Conservation (phyloP, 2,888 invertebrate species). For the Criorhina ranunculi region DNA sequence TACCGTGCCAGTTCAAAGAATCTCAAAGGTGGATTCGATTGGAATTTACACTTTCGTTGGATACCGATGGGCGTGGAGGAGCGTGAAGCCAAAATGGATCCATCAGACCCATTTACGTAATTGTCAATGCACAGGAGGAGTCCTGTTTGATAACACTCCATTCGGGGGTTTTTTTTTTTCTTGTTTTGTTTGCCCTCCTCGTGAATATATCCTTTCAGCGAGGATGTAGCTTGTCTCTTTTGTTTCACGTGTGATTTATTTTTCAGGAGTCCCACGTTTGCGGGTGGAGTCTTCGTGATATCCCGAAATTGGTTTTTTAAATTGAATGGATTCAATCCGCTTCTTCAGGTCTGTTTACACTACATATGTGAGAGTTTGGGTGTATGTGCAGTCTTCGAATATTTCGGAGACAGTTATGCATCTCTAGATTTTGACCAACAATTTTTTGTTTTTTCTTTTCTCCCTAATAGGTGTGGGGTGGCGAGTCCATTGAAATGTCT, state of each 20-base stretch:
- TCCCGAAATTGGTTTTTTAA: slow-evolving; percentile 83
- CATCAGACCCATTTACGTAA: slow-evolving; percentile 77
- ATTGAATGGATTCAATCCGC: slow-evolving; percentile 83
- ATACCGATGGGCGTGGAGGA: slow-evolving; percentile 78
- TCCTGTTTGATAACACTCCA: slow-evolving; percentile 37
- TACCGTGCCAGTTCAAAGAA: slow-evolving; percentile 82
- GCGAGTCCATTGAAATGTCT: slow-evolving; percentile 84
- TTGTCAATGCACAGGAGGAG: slow-evolving; percentile 51
- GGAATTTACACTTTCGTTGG: slow-evolving; percentile 85
- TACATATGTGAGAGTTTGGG: slow-evolving; percentile 46
- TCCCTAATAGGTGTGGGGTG: slow-evolving; percentile 83
- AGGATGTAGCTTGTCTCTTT: slow-evolving; percentile 11
- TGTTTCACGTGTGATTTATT: slow-evolving; percentile 70
- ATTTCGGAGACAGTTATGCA: slow-evolving; percentile 36
- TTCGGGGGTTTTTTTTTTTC: not conserved
- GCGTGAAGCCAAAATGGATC: slow-evolving; percentile 68
- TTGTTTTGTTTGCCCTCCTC: slow-evolving; percentile 23
- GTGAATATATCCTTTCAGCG: slow-evolving; percentile 27
- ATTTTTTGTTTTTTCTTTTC: slow-evolving; percentile 21
- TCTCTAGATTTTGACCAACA: slow-evolving; percentile 26
- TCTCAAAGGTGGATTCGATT: slow-evolving; percentile 85
- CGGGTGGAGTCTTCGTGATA: slow-evolving; percentile 84
- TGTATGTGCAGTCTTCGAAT: slow-evolving; percentile 10
- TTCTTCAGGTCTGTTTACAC: slow-evolving; percentile 80
- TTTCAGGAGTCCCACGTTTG: slow-evolving; percentile 82